Evolutionary conservation across 2,888 invertebrate species (phyloP).

Genomic region (Noctua janthina): DNA sequence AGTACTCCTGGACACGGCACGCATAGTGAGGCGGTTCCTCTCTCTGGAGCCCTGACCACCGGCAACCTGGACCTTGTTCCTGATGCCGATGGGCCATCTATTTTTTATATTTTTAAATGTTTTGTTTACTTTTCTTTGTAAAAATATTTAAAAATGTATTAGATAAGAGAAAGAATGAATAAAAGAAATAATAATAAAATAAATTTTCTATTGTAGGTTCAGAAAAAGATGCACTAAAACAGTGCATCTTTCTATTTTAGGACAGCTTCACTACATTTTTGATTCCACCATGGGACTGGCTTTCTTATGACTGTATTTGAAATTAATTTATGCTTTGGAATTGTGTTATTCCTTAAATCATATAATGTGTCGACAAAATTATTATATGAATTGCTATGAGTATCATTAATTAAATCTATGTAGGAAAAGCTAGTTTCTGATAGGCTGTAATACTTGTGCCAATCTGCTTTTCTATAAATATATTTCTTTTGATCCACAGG

Average conservation of each 20-base stretch:
- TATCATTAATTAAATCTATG: not conserved
- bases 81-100: too few species aligned
- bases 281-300: conserved; percentile 8
- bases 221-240: too few species aligned
- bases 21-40: too few species aligned
- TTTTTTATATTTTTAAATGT: too few species aligned
- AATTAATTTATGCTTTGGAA: not conserved
- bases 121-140: too few species aligned
- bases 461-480: not conserved
- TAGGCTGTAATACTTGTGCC: not conserved
- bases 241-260: conserved; percentile 1
- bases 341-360: not conserved
- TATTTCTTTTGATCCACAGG: not conserved
- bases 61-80: too few species aligned
- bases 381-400: not conserved
- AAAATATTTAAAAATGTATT: too few species aligned
- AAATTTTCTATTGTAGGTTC: not conserved
- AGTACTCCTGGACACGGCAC: too few species aligned
- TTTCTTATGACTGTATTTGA: conserved; percentile 2
- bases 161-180: too few species aligned
- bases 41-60: too few species aligned
- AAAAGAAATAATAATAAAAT: too few species aligned
- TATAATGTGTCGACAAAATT: not conserved
- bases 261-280: conserved; percentile 3
- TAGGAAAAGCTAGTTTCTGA: not conserved